These are phyloP conservation scores for Stenchaetothrips biformis DNA, from an alignment of 2,888 invertebrate species.

Conservation along the genomic window DNA sequence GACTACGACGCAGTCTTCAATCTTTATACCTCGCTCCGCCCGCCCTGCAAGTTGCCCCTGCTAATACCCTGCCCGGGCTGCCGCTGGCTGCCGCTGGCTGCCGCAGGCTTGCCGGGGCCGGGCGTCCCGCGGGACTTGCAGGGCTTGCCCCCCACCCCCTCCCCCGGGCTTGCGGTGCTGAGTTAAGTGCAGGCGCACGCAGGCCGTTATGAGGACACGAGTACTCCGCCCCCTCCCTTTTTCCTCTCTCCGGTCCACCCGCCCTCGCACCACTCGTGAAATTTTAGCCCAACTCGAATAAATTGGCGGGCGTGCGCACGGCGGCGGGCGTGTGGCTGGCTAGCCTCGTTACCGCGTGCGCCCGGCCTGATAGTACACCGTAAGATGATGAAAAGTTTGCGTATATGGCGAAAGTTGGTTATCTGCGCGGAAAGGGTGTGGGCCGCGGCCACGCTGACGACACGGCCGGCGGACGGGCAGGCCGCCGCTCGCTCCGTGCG, in stretches of 20 bases:
- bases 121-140: neutral
- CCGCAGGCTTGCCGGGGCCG: too few relatives aligned
- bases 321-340: neutral
- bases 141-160: neutral
- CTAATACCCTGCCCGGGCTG: too few relatives aligned
- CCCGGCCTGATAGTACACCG: conserved; percentile 14
- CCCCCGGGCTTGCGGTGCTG: neutral
- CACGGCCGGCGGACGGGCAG: neutral
- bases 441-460: neutral
- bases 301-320: conserved; percentile 3
- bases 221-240: neutral
- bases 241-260: too few relatives aligned
- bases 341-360: neutral
- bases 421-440: neutral
- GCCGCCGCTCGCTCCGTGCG: neutral
- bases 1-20: too few relatives aligned
- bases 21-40: too few relatives aligned
- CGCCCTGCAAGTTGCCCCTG: too few relatives aligned
- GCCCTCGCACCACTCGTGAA: neutral
- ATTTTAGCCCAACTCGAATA: conserved; percentile 18
- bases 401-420: conserved; percentile 21
- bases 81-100: too few relatives aligned
- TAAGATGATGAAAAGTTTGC: conserved; percentile 25
- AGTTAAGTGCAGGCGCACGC: conserved; percentile 3
- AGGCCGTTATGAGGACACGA: neutral